Evolutionary conservation across 2,888 invertebrate genomes (phyloP), one percentile per base, ranked within the genome.

Genomic region (Leucoma salicis): DNA sequence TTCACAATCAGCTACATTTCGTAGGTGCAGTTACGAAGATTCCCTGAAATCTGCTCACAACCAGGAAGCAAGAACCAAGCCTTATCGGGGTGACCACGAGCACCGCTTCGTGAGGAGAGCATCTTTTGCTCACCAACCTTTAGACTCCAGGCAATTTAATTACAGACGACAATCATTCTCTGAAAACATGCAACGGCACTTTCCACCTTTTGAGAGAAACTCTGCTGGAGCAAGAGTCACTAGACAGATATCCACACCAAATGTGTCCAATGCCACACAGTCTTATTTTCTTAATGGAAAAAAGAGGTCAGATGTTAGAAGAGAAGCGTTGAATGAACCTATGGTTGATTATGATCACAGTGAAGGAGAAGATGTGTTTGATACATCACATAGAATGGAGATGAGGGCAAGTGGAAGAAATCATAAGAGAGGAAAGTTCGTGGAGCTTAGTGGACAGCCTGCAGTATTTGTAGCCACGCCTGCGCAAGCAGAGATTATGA

Each of bases 1-100:
- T 46, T 48, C 34, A 46, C 48, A 43, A 27, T 49, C 11, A 41
- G 33, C 40, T 46, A 38, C 25, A 49, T 42, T 38, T 74, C 74
- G 40, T 78, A 93, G 92, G 64, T 94, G 94, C 78, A 95, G 95
- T 67, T 95, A 95, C 74, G 95, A 95, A 79, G 95, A 95, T 68
- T 95, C 95, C 0, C 79, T 95, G 28, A 95, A 95, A 72, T 94
- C 94, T 0, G 92, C 65, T 75, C 92, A 70, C 83, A 92, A 75
- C 48, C 85, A 75, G 57, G 83, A 79, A 21, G 63, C 46, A 8
- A 57, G 53, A 4, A 34, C 57, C 1, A 82, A 83, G 36, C 57
- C 70, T 0, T 80, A 75, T 41, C 73, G 65, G 0, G 57, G 64
- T 1, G 77, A 76, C 1, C 40, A 44, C 1, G 83, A 84, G 2